A percentile compares a stretch with the other conserved stretches of the same genome.
These are phyloP conservation scores for Drosophila anomalipes DNA, from an alignment of 2,888 invertebrate species.

Conservation along the genomic window DNA sequence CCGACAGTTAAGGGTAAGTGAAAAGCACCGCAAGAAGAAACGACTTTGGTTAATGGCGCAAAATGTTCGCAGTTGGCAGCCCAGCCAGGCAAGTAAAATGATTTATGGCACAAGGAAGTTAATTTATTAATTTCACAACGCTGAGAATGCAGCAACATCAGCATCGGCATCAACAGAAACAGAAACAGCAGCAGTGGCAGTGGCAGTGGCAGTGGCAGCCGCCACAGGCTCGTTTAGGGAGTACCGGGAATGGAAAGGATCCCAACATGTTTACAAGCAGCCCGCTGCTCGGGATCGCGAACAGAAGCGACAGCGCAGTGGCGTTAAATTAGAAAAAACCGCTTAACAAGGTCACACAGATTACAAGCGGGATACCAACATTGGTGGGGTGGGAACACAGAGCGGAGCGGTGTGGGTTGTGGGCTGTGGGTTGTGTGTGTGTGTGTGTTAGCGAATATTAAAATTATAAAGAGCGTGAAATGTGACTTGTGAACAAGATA, in stretches of 20 bases:
- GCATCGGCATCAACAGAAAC: constrained; percentile 21
- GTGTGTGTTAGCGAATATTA: constrained; percentile 34
- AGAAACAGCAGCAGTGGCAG: too few relatives aligned
- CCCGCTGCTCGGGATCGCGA: constrained; percentile 32
- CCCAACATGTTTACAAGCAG: constrained; percentile 68
- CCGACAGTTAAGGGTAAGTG: constrained; percentile 75
- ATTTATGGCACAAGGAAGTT: constrained; percentile 81
- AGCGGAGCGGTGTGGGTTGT: too few relatives aligned
- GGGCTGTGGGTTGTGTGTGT: not conserved
- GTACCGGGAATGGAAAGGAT: constrained; percentile 24
- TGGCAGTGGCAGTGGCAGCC: constrained; percentile 7
- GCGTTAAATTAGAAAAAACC: constrained; percentile 72
- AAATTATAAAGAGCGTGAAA: constrained; percentile 23
- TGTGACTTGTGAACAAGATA: constrained; percentile 6
- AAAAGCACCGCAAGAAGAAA: constrained; percentile 76
- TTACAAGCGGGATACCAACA: constrained; percentile 56
- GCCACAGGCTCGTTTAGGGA: constrained; percentile 25
- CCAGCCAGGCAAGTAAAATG: constrained; percentile 64
- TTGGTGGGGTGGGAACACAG: not conserved
- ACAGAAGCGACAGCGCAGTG: constrained; percentile 37
- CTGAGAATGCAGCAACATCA: constrained; percentile 42
- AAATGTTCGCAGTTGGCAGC: constrained; percentile 75
- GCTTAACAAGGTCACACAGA: constrained; percentile 67
- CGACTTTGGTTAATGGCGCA: constrained; percentile 78
- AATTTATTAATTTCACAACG: constrained; percentile 80